Conservation (phyloP, 2,113 vertebrate genomes). For the Sapayoa aenigma region DNA sequence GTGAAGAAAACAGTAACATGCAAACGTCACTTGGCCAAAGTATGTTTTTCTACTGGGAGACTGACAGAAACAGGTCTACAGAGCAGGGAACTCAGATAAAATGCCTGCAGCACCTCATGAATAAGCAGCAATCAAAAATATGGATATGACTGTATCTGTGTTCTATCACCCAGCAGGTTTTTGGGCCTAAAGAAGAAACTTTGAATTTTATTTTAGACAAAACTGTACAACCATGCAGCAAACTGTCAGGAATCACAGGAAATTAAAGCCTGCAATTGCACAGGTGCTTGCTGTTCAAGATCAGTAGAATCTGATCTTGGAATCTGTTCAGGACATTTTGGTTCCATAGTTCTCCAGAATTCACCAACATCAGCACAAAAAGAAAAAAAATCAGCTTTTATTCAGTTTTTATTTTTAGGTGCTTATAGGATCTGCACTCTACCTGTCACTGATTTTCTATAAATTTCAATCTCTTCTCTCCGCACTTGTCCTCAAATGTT, state of each 20-base stretch:
- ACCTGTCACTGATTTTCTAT: not conserved
- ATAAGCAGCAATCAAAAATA: not conserved
- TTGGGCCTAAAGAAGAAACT: not conserved
- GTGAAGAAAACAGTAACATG: not conserved
- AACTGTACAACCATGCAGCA: not conserved
- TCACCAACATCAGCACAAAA: not conserved
- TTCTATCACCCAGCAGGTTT: not conserved
- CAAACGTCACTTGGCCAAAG: constrained; percentile 24
- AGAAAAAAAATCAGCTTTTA: not conserved
- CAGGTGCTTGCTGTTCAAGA: not conserved
- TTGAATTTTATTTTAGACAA: not conserved
- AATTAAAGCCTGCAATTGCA: not conserved
- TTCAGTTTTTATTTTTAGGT: not conserved
- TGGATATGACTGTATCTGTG: not conserved
- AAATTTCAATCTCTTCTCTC: not conserved
- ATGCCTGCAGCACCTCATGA: not conserved
- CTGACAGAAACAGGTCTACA: not conserved
- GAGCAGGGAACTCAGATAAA: constrained; percentile 1
- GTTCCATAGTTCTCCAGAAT: not conserved
- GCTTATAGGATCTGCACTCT: not conserved
- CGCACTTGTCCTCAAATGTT: not conserved
- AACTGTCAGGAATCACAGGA: not conserved
- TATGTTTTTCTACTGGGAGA: not conserved
- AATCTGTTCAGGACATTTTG: not conserved
- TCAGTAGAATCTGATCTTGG: not conserved